phyloP scores from a whole-genome alignment of 2,888 invertebrate species.

The Strigamia transsilvanica region DNA sequence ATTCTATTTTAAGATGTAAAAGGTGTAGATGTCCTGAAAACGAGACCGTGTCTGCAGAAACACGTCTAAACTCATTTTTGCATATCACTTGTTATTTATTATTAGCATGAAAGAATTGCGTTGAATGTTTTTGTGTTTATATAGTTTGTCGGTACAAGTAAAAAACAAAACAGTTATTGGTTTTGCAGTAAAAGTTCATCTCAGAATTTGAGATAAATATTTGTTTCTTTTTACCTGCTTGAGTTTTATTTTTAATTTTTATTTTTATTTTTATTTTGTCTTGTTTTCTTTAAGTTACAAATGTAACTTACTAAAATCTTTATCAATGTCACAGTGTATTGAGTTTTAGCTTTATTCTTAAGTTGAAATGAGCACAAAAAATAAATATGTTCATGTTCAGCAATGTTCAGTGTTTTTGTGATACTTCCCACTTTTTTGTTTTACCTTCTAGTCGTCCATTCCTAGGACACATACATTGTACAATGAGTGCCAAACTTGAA shows the following conservation, averaged over 20 bases:
- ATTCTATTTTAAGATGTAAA: background rate
- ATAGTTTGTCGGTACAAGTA: background rate
- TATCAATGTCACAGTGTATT: background rate
- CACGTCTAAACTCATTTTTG: constrained; percentile 8
- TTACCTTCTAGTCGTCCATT: background rate
- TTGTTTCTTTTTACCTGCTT: background rate
- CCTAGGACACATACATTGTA: background rate
- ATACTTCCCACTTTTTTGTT: background rate
- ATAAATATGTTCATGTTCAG: background rate
- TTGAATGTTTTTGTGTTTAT: background rate
- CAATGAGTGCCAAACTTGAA: background rate
- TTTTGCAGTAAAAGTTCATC: background rate
- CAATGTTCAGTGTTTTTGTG: background rate
- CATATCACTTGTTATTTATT: constrained; percentile 2
- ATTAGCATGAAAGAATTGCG: background rate
- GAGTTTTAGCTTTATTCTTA: background rate
- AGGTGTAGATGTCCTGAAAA: background rate
- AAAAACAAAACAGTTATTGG: background rate
- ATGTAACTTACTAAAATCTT: background rate
- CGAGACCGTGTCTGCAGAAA: background rate
- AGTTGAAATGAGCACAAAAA: background rate
- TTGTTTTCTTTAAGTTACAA: background rate
- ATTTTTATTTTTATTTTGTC: background rate
- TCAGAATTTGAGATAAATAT: background rate
- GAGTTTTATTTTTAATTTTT: no score